These are phyloP conservation scores for Drosophila merina DNA, from an alignment of 2,888 invertebrate species.

Conservation along the genomic window DNA sequence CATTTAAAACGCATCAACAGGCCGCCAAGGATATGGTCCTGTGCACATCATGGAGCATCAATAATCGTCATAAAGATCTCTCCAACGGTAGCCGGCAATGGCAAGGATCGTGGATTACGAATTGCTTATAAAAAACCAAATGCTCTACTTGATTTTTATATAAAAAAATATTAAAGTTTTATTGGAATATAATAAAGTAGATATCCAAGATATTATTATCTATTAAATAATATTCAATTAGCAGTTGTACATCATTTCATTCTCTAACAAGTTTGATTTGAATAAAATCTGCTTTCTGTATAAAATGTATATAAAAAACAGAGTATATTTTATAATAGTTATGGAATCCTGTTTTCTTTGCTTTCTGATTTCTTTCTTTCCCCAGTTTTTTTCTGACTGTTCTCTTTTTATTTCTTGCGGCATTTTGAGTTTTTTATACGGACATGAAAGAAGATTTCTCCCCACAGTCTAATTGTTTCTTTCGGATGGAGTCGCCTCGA, in stretches of 20 bases:
- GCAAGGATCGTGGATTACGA: neutral
- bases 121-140: neutral
- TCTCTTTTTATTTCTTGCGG: constrained; percentile 39
- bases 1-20: constrained; percentile 82
- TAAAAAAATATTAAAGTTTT: neutral
- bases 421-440: constrained; percentile 42
- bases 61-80: constrained; percentile 76
- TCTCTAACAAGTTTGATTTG: no score
- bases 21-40: constrained; percentile 64
- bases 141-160: constrained; percentile 5
- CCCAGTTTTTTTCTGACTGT: constrained; percentile 5
- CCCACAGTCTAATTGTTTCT: constrained; percentile 68
- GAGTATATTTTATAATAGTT: no score
- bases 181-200: no score
- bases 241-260: no score
- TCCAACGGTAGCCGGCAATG: constrained; percentile 64
- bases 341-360: constrained; percentile 10
- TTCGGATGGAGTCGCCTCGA: neutral
- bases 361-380: constrained; percentile 13
- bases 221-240: no score
- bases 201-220: no score
- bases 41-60: constrained; percentile 62
- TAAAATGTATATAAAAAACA: no score
- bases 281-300: no score
- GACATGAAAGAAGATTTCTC: constrained; percentile 56